A percentile compares a stretch with the other conserved stretches of the same genome.
Evolutionary conservation across 1,140 invertebrate genomes (phyloP).

Genomic region (Meloidogyne hapla): DNA sequence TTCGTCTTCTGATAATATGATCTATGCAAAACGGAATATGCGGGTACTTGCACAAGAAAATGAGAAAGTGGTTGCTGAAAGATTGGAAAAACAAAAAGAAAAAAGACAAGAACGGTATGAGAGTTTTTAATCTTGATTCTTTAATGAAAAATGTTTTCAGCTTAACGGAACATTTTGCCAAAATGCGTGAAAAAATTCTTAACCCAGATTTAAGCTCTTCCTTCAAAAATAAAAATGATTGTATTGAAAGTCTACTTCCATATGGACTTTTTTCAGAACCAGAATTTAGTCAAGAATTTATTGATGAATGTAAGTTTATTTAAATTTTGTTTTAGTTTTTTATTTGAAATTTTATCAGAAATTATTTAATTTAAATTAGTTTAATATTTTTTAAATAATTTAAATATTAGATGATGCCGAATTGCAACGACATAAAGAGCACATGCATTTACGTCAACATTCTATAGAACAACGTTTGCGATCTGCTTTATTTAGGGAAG

Average conservation of each 20-base stretch:
- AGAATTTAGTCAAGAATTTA: background rate
- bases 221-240: background rate
- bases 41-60: background rate
- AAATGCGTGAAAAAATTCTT: background rate
- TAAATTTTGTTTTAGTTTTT: too few relatives aligned
- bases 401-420: background rate
- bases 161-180: background rate
- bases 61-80: background rate
- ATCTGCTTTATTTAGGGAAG: background rate
- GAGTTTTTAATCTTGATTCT: background rate
- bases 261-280: slow-evolving; percentile 1
- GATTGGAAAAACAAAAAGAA: background rate
- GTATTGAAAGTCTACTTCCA: background rate
- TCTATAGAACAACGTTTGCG: background rate
- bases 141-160: background rate
- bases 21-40: background rate
- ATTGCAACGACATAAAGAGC: background rate
- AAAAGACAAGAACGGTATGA: background rate
- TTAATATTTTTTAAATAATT: too few relatives aligned
- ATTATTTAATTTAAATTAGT: too few relatives aligned
- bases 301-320: background rate
- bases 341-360: too few relatives aligned
- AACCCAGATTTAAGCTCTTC: background rate
- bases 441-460: background rate
- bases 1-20: background rate